Base-by-base conservation (phyloP, 92 coral and sea anemone genomes). In the Zoanthus solanderi region DNA sequence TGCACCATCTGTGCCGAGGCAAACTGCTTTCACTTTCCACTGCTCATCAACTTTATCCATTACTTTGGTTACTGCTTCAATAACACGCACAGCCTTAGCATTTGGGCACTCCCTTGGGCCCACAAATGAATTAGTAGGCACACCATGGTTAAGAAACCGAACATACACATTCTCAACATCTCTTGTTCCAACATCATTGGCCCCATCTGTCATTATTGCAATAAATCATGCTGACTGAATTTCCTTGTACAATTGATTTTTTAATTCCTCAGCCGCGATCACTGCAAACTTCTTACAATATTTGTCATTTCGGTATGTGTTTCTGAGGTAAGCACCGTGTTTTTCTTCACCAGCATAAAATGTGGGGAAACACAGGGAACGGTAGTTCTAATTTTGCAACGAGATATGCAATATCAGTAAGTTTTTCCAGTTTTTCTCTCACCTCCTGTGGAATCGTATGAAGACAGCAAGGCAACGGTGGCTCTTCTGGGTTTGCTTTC, bases 1-100 rank as follows among this genome's bases (percentile, higher is more conserved):
- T 10, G 85, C 85, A n/a, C 90, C 90, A 88, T 79, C 90, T 17
- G 90, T 37, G 65, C 90, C 81, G 32, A 71, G 82, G 83, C 75
- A 71, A 68, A 76, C 90, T 23, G 73, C 42, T 76, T 82, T 73
- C 9, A 15, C 15, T 56, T 83, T 83, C 78, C 78, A 83, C 16
- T 83, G 28, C 30, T 63, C 78, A 83, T 28, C 42, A 7, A 83
- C 66, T 52, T 83, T 77, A 69, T 44, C 32, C 87, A 69, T 42
- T 23, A 63, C 75, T 63, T 30, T 50, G 29, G 17, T 81, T 10
- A 37, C 52, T 6, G 75, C 86, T 82, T 61, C 76, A 42, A 75
- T 82, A 34, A 82, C 28, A 65, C 87, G 44, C 12, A 9, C 6
- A 31, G 78, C 87, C 46, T 83, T 83, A 48, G 45, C 87, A 84